A percentile compares a stretch with the other conserved stretches of the same genome.
These are phyloP conservation scores for Axea sp. DNA, from an alignment of 2,888 invertebrate species.

Conservation along the genomic window DNA sequence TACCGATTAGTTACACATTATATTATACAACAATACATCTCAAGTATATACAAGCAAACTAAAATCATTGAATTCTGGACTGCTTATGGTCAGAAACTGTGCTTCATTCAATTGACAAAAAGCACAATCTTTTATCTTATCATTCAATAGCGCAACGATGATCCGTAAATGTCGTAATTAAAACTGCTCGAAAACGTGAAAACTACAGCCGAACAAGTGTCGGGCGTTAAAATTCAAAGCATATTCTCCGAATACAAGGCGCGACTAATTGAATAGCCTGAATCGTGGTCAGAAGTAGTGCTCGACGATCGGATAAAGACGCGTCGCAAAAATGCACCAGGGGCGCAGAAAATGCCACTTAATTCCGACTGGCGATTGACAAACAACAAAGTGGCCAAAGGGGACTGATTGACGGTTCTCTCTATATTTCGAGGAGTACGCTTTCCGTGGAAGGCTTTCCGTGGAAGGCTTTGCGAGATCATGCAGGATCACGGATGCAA, in stretches of 20 bases:
- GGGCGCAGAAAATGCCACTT: conserved; percentile 50
- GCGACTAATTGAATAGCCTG: conserved; percentile 35
- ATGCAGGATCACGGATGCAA: conserved; percentile 64
- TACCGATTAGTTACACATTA: too few species aligned
- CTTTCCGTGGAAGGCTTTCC: conserved; percentile 26
- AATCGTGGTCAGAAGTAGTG: conserved; percentile 37
- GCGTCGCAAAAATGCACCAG: conserved; percentile 35
- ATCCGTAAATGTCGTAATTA: neutral
- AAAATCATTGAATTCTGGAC: too few species aligned
- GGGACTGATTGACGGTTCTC: conserved; percentile 32
- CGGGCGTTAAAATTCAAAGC: conserved; percentile 12
- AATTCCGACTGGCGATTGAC: conserved; percentile 48
- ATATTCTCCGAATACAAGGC: conserved; percentile 16
- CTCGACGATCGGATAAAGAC: conserved; percentile 38
- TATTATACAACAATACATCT: too few species aligned
- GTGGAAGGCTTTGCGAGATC: conserved; percentile 47
- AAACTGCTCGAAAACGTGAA: neutral
- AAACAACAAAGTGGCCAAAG: conserved; percentile 65
- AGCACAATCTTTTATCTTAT: too few species aligned
- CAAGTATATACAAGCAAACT: too few species aligned
- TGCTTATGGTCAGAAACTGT: too few species aligned
- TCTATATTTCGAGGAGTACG: conserved; percentile 15
- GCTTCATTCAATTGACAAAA: too few species aligned
- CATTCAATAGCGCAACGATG: too few species aligned
- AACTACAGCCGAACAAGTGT: neutral